Base-by-base conservation (phyloP, 2,888 invertebrate species). In the Heliconius charithonia region DNA sequence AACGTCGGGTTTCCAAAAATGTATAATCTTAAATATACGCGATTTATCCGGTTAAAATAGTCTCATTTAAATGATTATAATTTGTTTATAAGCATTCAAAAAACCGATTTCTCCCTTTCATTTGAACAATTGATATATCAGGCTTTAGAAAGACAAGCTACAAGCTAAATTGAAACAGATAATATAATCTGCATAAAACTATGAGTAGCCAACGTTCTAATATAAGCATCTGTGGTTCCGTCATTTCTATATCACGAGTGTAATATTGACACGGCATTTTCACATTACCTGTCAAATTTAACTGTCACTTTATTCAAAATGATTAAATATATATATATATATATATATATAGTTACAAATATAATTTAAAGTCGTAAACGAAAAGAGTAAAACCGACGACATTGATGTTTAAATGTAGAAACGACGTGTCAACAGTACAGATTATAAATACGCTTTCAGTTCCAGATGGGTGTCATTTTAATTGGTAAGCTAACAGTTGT, bases 401-500 rank as follows among this genome's bases (percentile, higher is more conserved):
- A 32, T 65, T 32, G 66, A 29, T 16, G 29, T 0, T 3, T 65
- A 27, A 37, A 37, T 3, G 29, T 66, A 19, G 32, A 45, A 29
- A 71, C 51, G 19, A 29, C 37, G 37, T 37, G 37, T 37, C 37
- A 37, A 71, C n/a, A 4, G 6, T 16, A 72, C 59, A 72, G 56
- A 25, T 32, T 59, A 72, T 59, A 72, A 16, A 59, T 13, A 37
- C n/a, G n/a, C 72, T 25, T 59, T 13, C 72, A 72, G 32, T 72
- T 59, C 72, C 72, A 59, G 59, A 37, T 72, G 72, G 32, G 59
- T 59, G 59, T 37, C n/a, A 25, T n/a, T 71, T 56, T 19, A 59
- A 25, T 59, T 59, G 59, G 32, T 37, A 72, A 59, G 72, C 72
- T 72, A 37, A 72, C 25, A 72, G 37, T 32, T 32, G 72, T 37